These are phyloP conservation scores for Diloba caeruleocephala DNA, from an alignment of 2,888 invertebrate genomes.

Conservation along the genomic window DNA sequence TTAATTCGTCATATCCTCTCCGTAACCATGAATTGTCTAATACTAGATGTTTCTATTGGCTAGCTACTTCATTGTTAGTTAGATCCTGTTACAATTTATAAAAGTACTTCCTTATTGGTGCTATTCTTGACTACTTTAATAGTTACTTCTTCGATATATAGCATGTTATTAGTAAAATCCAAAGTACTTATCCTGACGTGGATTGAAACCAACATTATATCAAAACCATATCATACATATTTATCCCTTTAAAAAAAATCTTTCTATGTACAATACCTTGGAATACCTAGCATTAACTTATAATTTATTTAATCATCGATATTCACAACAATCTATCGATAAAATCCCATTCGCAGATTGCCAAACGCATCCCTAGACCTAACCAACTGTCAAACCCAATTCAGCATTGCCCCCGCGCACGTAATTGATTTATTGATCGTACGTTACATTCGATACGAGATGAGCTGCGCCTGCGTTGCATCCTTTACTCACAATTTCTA, in stretches of 20 bases:
- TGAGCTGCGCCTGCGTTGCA: slow-evolving; percentile 75
- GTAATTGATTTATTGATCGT: slow-evolving; percentile 89
- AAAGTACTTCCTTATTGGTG: slow-evolving; percentile 37
- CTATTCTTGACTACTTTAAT: slow-evolving; percentile 27
- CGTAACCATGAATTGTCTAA: slow-evolving; percentile 29
- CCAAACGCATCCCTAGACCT: slow-evolving; percentile 70
- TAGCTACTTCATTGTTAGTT: too few relatives aligned
- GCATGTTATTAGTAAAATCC: too few relatives aligned
- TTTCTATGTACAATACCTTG: too few relatives aligned
- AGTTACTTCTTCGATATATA: slow-evolving; percentile 12
- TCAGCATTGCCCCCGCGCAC: slow-evolving; percentile 85
- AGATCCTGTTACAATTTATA: slow-evolving; percentile 35
- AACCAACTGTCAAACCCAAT: slow-evolving; percentile 88
- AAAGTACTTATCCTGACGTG: too few relatives aligned
- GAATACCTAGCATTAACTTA: too few relatives aligned
- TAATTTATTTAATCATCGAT: neutral
- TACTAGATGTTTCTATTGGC: slow-evolving; percentile 27
- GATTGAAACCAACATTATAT: too few relatives aligned
- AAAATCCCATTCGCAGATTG: slow-evolving; percentile 49
- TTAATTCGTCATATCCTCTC: slow-evolving; percentile 17
- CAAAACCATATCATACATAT: too few relatives aligned
- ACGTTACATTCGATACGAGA: slow-evolving; percentile 87
- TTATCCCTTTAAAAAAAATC: too few relatives aligned
- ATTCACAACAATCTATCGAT: slow-evolving; percentile 46
- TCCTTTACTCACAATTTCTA: slow-evolving; percentile 72